Percentiles rank a stretch among this genome's conserved stretches.
phyloP scores from a whole-genome alignment of 2,888 invertebrate species.

The Dryadula phaetusa region DNA sequence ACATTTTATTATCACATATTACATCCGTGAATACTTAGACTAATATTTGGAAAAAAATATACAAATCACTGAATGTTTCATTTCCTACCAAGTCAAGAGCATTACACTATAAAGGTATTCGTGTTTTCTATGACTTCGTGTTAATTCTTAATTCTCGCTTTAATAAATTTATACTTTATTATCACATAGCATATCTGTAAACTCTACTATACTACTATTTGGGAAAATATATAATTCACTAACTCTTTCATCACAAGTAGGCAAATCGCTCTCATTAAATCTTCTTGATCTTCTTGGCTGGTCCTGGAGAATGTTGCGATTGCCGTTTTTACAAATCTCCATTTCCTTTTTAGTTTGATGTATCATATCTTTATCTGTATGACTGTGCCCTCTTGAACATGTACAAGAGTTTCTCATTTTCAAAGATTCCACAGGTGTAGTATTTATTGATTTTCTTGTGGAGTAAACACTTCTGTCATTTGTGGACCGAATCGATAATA shows the following conservation, averaged over 20 bases:
- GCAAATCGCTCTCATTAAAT: slow-evolving; percentile 56
- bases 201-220: slow-evolving; percentile 77
- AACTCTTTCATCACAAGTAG: slow-evolving; percentile 72
- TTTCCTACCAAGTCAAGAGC: slow-evolving; percentile 4
- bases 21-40: slow-evolving; percentile 13
- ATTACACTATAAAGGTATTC: background rate
- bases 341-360: slow-evolving; percentile 56
- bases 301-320: slow-evolving; percentile 47
- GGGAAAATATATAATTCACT: slow-evolving; percentile 79
- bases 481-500: slow-evolving; percentile 75
- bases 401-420: slow-evolving; percentile 66
- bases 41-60: slow-evolving; percentile 5
- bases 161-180: slow-evolving; percentile 69
- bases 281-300: slow-evolving; percentile 50
- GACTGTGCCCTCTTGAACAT: slow-evolving; percentile 59
- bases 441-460: slow-evolving; percentile 68
- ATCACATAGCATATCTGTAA: slow-evolving; percentile 74
- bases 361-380: slow-evolving; percentile 59
- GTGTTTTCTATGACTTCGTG: background rate
- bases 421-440: slow-evolving; percentile 60
- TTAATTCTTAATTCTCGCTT: background rate
- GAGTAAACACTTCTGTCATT: slow-evolving; percentile 72
- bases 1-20: slow-evolving; percentile 29
- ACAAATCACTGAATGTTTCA: slow-evolving; percentile 1
- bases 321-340: slow-evolving; percentile 51